These are phyloP conservation scores for Stercorarius parasiticus DNA, from an alignment of 2,113 vertebrate species.

Conservation along the genomic window DNA sequence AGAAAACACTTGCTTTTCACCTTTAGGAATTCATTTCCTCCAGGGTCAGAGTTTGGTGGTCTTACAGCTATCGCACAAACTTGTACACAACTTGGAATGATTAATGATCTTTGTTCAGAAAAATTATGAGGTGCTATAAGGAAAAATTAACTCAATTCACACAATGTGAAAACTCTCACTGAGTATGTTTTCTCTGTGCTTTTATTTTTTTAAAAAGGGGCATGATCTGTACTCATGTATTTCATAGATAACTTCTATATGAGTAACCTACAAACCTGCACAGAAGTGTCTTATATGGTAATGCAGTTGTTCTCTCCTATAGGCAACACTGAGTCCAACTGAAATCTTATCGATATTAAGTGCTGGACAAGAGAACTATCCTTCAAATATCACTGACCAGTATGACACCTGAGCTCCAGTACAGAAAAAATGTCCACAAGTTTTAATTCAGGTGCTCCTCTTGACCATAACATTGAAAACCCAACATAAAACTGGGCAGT, in stretches of 20 bases:
- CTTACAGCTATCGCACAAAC: conserved; percentile 58
- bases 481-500: not conserved
- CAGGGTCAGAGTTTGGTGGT: conserved; percentile 64
- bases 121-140: conserved; percentile 69
- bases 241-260: not conserved
- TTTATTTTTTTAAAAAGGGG: not conserved
- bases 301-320: not conserved
- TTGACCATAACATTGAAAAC: not conserved
- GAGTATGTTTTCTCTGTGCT: not conserved
- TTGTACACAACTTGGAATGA: conserved; percentile 53
- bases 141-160: conserved; percentile 63
- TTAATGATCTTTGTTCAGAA: conserved; percentile 65
- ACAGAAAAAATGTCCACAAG: not conserved
- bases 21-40: conserved; percentile 71
- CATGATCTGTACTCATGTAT: not conserved
- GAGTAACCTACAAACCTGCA: not conserved
- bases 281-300: not conserved
- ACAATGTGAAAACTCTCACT: conserved; percentile 46
- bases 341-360: not conserved
- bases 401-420: not conserved
- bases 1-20: conserved; percentile 72
- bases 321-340: not conserved
- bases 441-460: not conserved
- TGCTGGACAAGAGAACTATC: not conserved
- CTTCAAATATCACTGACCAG: not conserved